Percentiles rank a stretch among this genome's conserved stretches.
phyloP scores from a whole-genome alignment of 2,888 invertebrate species.

The Leptinotarsa peninsularis region DNA sequence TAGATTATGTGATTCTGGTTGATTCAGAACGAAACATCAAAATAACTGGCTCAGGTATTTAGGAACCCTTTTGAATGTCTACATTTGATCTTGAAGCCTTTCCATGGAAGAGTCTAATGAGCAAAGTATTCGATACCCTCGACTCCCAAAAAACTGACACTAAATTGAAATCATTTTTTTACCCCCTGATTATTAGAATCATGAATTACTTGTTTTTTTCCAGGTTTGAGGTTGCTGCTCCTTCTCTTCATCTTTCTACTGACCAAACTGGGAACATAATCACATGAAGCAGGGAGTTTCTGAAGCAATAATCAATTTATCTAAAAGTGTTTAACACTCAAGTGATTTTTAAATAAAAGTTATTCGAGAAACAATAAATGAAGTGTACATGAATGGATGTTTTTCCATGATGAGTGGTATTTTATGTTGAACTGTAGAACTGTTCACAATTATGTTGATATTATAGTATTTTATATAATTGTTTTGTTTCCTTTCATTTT shows the following conservation, averaged over 20 bases:
- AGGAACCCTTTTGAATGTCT: too few species aligned
- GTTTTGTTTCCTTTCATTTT: neutral
- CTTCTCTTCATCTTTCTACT: slow-evolving; percentile 35
- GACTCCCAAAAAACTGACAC: too few species aligned
- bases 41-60: too few species aligned
- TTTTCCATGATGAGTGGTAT: neutral
- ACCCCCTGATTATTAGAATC: too few species aligned
- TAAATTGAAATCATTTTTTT: too few species aligned
- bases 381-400: neutral
- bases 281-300: slow-evolving; percentile 37
- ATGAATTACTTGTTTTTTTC: neutral
- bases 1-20: too few species aligned
- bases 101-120: too few species aligned
- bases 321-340: neutral
- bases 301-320: slow-evolving; percentile 41
- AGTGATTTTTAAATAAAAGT: slow-evolving; percentile 5
- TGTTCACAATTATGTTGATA: slow-evolving; percentile 2
- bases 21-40: too few species aligned
- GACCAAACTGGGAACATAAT: slow-evolving; percentile 44
- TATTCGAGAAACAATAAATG: neutral
- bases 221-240: neutral
- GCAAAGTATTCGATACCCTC: too few species aligned
- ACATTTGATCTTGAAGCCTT: too few species aligned
- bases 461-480: slow-evolving; percentile 11
- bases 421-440: slow-evolving; percentile 10